A percentile compares a stretch with the other conserved stretches of the same genome.
Evolutionary conservation across 2,888 invertebrate genomes (phyloP).

Genomic region (Stegophylla sp.): DNA sequence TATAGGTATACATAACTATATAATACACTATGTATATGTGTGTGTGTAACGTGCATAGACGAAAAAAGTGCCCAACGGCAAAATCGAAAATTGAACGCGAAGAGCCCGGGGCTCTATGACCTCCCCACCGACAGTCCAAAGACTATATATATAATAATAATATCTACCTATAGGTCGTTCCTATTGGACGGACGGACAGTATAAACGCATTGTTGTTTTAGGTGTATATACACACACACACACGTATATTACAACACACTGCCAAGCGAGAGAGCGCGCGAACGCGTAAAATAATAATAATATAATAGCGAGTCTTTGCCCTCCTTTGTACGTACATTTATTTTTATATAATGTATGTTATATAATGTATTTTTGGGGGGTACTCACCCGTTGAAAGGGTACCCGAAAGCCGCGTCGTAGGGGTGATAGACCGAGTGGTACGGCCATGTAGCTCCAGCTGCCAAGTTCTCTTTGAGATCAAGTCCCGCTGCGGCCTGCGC

Average conservation of each 20-base stretch:
- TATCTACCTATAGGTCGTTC: not conserved
- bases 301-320: not conserved
- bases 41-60: not conserved
- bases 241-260: not conserved
- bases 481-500: slow-evolving; percentile 81
- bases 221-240: slow-evolving; percentile 2
- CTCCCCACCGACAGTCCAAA: not conserved
- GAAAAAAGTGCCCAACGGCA: not conserved
- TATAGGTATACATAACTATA: not conserved
- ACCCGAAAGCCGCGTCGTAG: slow-evolving; percentile 90
- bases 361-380: slow-evolving; percentile 24
- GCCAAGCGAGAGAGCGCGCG: not conserved
- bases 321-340: not conserved
- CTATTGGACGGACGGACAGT: slow-evolving; percentile 24
- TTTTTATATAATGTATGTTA: not conserved
- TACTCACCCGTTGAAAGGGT: slow-evolving; percentile 94
- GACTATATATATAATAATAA: no score
- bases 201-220: slow-evolving; percentile 43
- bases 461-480: slow-evolving; percentile 87
- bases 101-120: not conserved
- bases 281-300: slow-evolving; percentile 19
- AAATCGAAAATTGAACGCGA: not conserved
- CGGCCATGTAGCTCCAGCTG: slow-evolving; percentile 85
- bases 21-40: no score
- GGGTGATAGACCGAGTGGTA: slow-evolving; percentile 92